A percentile compares a stretch with the other conserved stretches of the same genome.
Evolutionary conservation across 2,797 vertebrate genomes (phyloP).

Genomic region (Orientallactaga sibirica): DNA sequence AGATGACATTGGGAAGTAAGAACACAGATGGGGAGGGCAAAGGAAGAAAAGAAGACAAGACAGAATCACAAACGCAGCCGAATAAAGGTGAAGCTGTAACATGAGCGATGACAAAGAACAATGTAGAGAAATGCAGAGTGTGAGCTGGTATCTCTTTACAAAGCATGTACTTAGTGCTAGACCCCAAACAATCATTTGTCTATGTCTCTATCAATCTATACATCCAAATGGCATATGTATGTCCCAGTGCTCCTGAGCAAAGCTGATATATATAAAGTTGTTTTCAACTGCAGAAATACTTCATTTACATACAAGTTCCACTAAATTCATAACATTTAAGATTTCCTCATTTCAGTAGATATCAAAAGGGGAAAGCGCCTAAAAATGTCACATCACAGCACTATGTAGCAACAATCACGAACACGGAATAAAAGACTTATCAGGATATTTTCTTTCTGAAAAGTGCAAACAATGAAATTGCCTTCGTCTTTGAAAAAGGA

Average conservation of each 20-base stretch:
- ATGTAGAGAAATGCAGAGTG: not conserved
- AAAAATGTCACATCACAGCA: slow-evolving; percentile 7
- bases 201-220: too few relatives aligned
- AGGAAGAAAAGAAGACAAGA: not conserved
- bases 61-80: too few relatives aligned
- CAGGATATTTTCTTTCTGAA: slow-evolving; percentile 55
- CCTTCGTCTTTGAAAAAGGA: slow-evolving; percentile 12
- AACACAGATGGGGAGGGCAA: not conserved
- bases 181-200: not conserved
- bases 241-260: not conserved
- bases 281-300: slow-evolving; percentile 31
- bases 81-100: rapidly evolving
- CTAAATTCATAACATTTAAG: slow-evolving; percentile 19
- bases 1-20: rapidly evolving
- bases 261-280: not conserved
- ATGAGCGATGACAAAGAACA: rapidly evolving
- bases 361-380: not conserved
- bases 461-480: slow-evolving; percentile 22
- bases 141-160: rapidly evolving
- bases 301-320: slow-evolving; percentile 40
- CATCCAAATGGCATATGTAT: too few relatives aligned
- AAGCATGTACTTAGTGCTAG: rapidly evolving
- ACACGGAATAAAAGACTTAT: not conserved
- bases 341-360: slow-evolving; percentile 27
- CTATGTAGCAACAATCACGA: slow-evolving; percentile 17